These are phyloP conservation scores for crab-eating macaque (Macaca fascicularis) DNA, from an alignment of 2,113 vertebrate genomes.

Conservation along the genomic window DNA sequence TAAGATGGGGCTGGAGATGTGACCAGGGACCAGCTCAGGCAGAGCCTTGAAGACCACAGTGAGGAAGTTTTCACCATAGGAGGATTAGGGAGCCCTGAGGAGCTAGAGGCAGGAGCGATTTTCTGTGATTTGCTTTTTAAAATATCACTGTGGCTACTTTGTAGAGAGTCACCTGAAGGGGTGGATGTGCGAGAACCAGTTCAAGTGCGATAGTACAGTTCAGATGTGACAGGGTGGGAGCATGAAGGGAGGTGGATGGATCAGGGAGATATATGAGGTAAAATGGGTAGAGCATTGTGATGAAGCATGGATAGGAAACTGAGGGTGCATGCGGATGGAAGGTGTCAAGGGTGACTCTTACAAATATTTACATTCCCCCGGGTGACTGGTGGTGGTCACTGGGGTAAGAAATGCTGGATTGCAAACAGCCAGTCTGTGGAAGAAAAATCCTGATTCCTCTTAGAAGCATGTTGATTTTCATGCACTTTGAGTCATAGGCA, in stretches of 20 bases:
- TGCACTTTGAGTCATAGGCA: not conserved
- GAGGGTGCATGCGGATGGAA: no score
- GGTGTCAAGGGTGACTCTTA: not conserved
- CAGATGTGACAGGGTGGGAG: not conserved
- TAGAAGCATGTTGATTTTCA: not conserved
- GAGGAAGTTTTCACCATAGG: not conserved
- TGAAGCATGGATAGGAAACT: not conserved
- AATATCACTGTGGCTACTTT: not conserved
- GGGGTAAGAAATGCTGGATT: not conserved
- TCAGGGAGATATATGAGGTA: not conserved
- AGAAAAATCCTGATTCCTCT: not conserved
- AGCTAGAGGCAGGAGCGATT: not conserved
- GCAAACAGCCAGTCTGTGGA: not conserved
- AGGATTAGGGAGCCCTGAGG: not conserved
- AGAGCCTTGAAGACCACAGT: not conserved
- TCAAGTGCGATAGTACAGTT: not conserved
- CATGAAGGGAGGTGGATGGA: not conserved
- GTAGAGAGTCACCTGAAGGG: not conserved
- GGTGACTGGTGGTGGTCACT: not conserved
- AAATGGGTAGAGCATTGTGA: not conserved
- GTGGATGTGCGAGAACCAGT: not conserved
- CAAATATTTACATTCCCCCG: no score
- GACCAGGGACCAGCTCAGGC: fast-evolving
- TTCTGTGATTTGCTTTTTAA: not conserved
- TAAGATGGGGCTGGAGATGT: not conserved